phyloP scores from a whole-genome alignment of 2,888 invertebrate species.

The Drosophila niveifrons region DNA sequence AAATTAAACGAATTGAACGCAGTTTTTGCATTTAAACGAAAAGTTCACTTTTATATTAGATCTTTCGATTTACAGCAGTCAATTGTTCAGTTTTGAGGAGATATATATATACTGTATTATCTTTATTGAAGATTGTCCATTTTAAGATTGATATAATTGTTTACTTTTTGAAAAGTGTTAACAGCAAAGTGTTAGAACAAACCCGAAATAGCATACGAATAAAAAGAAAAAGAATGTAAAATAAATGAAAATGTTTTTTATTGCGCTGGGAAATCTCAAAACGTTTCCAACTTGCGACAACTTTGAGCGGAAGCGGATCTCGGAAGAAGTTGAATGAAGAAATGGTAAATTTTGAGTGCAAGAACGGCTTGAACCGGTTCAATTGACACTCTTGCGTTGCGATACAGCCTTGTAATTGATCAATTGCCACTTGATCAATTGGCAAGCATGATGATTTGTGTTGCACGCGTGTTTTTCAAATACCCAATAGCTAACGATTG shows the following conservation, averaged over 20 bases:
- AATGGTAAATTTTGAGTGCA: background rate
- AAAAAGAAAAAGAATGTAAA: slow-evolving; percentile 13
- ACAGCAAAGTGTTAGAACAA: slow-evolving; percentile 31
- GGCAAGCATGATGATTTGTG: slow-evolving; percentile 4
- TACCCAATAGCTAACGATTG: background rate
- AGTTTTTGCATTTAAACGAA: slow-evolving; percentile 65
- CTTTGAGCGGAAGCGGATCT: slow-evolving; percentile 10
- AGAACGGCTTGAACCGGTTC: slow-evolving; percentile 4
- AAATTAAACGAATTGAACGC: slow-evolving; percentile 32
- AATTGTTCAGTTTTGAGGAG: slow-evolving; percentile 49
- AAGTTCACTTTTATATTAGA: slow-evolving; percentile 58
- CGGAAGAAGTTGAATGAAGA: background rate
- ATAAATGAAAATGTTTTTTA: slow-evolving; percentile 19
- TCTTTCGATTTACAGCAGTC: slow-evolving; percentile 47
- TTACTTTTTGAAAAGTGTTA: slow-evolving; percentile 73
- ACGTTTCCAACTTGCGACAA: background rate
- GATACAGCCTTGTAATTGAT: slow-evolving; percentile 22
- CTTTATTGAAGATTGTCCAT: slow-evolving; percentile 56
- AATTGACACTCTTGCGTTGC: background rate
- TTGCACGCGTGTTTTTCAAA: background rate
- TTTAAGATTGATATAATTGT: slow-evolving; percentile 64
- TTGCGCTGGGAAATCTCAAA: background rate
- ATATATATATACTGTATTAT: slow-evolving; percentile 44
- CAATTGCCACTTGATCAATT: slow-evolving; percentile 34
- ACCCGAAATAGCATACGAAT: slow-evolving; percentile 22